Base-by-base conservation (phyloP, 2,797 vertebrate genomes). In the Bufotes viridis region DNA sequence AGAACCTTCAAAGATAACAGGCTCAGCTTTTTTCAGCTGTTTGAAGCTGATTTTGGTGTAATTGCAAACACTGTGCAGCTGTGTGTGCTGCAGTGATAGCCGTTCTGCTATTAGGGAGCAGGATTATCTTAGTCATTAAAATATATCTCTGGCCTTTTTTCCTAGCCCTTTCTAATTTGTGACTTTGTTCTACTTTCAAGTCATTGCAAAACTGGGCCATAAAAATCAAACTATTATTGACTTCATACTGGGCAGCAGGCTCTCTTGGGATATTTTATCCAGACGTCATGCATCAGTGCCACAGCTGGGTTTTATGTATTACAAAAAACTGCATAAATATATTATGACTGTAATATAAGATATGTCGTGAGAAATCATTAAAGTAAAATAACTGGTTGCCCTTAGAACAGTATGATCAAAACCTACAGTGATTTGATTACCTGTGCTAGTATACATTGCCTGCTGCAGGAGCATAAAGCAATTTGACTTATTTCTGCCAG, bases 121-220 rank as follows among this genome's bases (percentile, higher is more conserved):
- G 72, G 49, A 86, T 86, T 86, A 89, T 85, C 84, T 74, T 53
- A 82, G 61, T 72, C 84, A 89, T 86, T 89, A 83, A 83, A 86
- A 78, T 60, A 70, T 70, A 58, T 78, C 63, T 58, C 29, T 7
- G 11, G 20, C 72, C 69, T 53, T 78, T 88, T 88, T 85, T 81
- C 26, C 42, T 42, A 51, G 34, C n/a, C 53, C 70, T 83, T 89
- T 83, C 10, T 86, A 78, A 89, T 86, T 78, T 83, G 84, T 89
- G 84, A 89, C 88, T 89, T 89, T 89, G 88, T 86, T 86, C 79
- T 60, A 11, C 70, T 82, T 82, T 89, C 26, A 88, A 70, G 78
- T 89, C 22, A 49, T 17, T 57, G 74, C 72, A 89, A 13, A 89
- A 49, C 55, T 26, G 26, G 55, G 60, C 29, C 81, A 74, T 87